phyloP scores from a whole-genome alignment of 1,140 invertebrate genomes.

The Littorina saxatilis region DNA sequence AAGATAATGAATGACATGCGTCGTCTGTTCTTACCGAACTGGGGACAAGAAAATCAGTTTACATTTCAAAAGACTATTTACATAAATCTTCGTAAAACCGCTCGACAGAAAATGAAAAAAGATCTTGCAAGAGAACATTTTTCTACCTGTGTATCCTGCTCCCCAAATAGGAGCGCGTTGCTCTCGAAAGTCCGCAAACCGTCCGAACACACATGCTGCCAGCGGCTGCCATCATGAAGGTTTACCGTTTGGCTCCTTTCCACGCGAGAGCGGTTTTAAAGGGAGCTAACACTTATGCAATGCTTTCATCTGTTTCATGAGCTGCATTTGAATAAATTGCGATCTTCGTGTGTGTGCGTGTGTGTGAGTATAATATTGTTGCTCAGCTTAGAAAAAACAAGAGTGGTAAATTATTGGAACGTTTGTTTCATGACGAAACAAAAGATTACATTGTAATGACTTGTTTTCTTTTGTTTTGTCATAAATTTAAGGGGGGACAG shows the following conservation, averaged over 20 bases:
- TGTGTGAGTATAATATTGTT: too few relatives aligned
- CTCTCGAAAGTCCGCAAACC: constrained; percentile 18
- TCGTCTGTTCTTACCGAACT: neutral
- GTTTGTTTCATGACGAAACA: too few relatives aligned
- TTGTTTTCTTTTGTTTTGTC: too few relatives aligned
- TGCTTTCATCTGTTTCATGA: too few relatives aligned
- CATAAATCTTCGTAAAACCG: neutral
- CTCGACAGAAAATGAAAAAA: neutral
- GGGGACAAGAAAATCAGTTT: neutral
- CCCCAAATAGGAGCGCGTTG: constrained; percentile 20
- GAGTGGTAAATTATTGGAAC: neutral
- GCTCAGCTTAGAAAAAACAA: neutral
- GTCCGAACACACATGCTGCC: constrained; percentile 48
- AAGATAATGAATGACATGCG: constrained; percentile 21
- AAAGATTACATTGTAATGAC: too few relatives aligned
- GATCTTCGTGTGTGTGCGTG: too few relatives aligned
- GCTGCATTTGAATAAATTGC: too few relatives aligned
- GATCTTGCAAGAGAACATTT: neutral
- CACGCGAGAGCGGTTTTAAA: neutral
- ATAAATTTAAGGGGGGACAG: too few relatives aligned
- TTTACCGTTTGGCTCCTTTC: neutral
- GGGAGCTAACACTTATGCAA: neutral
- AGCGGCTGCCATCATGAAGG: constrained; percentile 42
- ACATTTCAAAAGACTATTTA: neutral
- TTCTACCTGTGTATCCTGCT: constrained; percentile 11